A percentile compares a stretch with the other conserved stretches of the same genome.
Evolutionary conservation across 2,888 invertebrate genomes (phyloP).

Genomic region (Agrilus biguttatus): DNA sequence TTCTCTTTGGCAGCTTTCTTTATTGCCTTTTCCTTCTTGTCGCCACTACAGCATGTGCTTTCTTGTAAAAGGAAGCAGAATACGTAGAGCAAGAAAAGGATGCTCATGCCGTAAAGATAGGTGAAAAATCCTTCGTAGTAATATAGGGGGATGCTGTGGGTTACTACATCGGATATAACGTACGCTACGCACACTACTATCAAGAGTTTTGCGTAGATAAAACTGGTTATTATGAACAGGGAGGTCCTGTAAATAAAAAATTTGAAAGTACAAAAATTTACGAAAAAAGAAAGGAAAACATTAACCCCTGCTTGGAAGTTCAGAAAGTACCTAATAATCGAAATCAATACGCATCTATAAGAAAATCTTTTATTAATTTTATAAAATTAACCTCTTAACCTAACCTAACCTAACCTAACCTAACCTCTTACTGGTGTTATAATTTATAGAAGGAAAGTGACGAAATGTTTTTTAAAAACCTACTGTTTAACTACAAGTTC

Average conservation of each 20-base stretch:
- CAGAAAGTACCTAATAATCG: no score
- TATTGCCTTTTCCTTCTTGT: constrained; percentile 41
- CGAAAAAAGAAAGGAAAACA: no score
- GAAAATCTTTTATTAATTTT: no score
- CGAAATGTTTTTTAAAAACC: no score
- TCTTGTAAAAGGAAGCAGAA: constrained; percentile 90
- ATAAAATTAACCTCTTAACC: no score
- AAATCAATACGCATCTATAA: no score
- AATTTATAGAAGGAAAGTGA: no score
- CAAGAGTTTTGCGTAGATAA: constrained; percentile 88
- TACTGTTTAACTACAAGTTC: no score
- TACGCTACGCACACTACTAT: constrained; percentile 89
- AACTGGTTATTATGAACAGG: constrained; percentile 88
- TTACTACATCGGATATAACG: constrained; percentile 88
- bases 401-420: no score
- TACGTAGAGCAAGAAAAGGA: constrained; percentile 83
- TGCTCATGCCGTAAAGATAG: constrained; percentile 84
- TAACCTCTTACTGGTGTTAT: no score
- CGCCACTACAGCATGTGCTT: constrained; percentile 68
- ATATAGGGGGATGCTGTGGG: constrained; percentile 78
- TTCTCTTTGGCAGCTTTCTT: constrained; percentile 30
- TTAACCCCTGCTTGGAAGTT: no score
- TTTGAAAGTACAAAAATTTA: neutral
- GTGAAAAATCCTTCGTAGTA: constrained; percentile 95
- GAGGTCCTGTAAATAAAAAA: constrained; percentile 60